Conservation (phyloP, 2,888 invertebrate species). For the Drosophila pseudotakahashii region DNA sequence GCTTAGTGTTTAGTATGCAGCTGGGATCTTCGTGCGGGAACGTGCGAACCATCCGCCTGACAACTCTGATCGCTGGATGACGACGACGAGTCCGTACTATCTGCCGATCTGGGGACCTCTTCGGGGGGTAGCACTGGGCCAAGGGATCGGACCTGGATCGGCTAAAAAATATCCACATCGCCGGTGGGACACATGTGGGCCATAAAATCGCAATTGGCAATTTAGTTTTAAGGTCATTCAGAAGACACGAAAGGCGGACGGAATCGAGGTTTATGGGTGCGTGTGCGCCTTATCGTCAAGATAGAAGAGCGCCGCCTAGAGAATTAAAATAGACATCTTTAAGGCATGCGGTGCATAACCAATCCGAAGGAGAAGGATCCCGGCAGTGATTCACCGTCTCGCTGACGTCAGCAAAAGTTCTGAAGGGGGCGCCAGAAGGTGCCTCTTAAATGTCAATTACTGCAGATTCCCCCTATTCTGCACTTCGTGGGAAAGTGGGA, state of each 20-base stretch:
- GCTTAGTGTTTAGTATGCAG: conserved; percentile 67
- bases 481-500: conserved; percentile 57
- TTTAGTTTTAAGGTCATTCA: conserved; percentile 69
- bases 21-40: conserved; percentile 46
- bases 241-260: conserved; percentile 37
- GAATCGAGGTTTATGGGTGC: conserved; percentile 77
- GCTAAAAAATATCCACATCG: background rate
- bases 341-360: conserved; percentile 66
- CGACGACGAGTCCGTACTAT: conserved; percentile 15
- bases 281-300: conserved; percentile 66
- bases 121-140: conserved; percentile 11
- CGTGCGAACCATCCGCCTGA: conserved; percentile 37
- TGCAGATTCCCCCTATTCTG: conserved; percentile 47
- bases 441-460: conserved; percentile 69
- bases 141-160: conserved; percentile 13
- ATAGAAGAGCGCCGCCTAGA: conserved; percentile 65
- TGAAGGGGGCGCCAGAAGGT: conserved; percentile 56
- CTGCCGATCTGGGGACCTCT: conserved; percentile 15
- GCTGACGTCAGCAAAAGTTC: conserved; percentile 47
- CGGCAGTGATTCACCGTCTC: conserved; percentile 55
- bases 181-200: conserved; percentile 56
- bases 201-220: conserved; percentile 66
- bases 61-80: conserved; percentile 30
- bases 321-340: conserved; percentile 50
- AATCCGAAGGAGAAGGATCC: conserved; percentile 35